Evolutionary conservation across 2,888 invertebrate species (phyloP).

Genomic region (Lampropteryx suffumata): DNA sequence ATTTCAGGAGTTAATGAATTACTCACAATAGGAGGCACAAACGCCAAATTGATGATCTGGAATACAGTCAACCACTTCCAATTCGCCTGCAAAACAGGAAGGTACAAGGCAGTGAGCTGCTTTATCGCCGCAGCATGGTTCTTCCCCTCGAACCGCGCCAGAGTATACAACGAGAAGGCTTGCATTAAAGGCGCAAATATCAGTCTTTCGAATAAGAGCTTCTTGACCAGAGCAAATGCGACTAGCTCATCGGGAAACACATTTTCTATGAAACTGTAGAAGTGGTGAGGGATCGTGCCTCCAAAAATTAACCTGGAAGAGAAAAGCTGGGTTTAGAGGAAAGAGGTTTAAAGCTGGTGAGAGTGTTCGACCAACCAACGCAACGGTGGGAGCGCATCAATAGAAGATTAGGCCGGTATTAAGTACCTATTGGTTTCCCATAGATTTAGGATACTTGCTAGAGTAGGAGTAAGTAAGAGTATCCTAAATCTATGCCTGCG

Average conservation of each 20-base stretch:
- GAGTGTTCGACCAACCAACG: no score
- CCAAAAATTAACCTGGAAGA: constrained; percentile 89
- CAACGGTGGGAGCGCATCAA: no score
- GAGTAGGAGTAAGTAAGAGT: no score
- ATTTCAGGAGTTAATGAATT: neutral
- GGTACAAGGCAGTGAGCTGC: constrained; percentile 85
- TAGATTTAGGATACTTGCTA: no score
- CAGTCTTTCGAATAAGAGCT: constrained; percentile 87
- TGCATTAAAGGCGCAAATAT: constrained; percentile 88
- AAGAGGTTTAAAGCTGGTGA: no score
- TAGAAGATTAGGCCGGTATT: no score
- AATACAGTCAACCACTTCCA: constrained; percentile 90
- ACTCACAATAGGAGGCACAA: constrained; percentile 90
- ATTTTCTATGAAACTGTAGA: constrained; percentile 85
- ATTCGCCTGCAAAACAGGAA: constrained; percentile 86
- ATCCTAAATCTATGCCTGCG: no score
- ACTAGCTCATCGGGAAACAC: constrained; percentile 83
- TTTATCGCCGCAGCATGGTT: constrained; percentile 84
- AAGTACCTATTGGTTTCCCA: no score
- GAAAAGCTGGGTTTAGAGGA: no score
- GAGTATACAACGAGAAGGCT: constrained; percentile 87
- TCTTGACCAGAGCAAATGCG: constrained; percentile 80
- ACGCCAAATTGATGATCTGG: constrained; percentile 88
- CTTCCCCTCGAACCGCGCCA: constrained; percentile 90
- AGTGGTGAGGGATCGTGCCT: constrained; percentile 90